phyloP scores from a whole-genome alignment of 2,113 vertebrate genomes.

The Cyanoramphus novaezelandiae region DNA sequence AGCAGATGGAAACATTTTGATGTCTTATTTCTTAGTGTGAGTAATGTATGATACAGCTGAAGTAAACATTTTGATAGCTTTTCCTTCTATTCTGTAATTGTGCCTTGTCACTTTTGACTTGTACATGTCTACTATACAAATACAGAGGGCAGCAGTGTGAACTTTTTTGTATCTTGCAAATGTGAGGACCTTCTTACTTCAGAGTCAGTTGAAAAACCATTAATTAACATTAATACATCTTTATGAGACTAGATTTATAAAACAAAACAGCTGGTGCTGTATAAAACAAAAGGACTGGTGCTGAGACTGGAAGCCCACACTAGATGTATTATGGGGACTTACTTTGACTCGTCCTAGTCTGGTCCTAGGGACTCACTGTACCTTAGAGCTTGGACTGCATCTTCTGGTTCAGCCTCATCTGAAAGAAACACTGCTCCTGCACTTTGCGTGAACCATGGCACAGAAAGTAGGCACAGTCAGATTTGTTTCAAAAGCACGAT shows the following conservation, averaged over 20 bases:
- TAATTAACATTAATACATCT: background rate
- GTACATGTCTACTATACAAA: background rate
- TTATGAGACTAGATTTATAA: background rate
- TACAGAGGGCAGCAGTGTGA: background rate
- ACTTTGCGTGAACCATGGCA: background rate
- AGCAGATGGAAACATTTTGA: background rate
- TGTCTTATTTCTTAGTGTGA: background rate
- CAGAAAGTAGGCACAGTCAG: background rate
- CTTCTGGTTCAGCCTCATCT: background rate
- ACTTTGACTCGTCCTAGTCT: background rate
- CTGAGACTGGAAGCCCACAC: background rate
- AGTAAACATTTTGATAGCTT: slow-evolving; percentile 2
- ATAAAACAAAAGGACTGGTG: background rate
- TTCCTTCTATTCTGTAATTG: background rate
- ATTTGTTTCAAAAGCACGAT: background rate
- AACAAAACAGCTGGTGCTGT: background rate
- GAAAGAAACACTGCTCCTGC: background rate
- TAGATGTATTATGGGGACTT: background rate
- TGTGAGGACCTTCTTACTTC: background rate
- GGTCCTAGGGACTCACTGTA: background rate
- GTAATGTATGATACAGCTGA: background rate
- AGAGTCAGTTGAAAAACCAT: background rate
- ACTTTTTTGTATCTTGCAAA: background rate
- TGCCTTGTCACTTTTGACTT: background rate
- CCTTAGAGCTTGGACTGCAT: background rate